Base-by-base conservation (phyloP, 1,140 invertebrate species). In the Monochamus saltuarius region DNA sequence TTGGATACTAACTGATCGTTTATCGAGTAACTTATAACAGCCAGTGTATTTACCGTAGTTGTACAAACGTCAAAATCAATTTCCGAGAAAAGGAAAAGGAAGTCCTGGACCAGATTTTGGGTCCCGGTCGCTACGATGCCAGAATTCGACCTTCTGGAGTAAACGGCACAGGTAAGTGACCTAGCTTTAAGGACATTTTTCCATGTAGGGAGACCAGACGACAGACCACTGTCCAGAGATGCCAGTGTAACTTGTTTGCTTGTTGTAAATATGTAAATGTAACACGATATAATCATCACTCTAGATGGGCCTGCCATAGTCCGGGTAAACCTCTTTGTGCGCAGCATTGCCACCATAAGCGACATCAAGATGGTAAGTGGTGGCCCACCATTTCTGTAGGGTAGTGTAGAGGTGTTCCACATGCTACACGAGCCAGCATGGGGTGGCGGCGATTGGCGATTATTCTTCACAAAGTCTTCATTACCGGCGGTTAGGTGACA, bases 291-390 rank as follows among this genome's bases (percentile, higher is more conserved):
- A 51, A 65, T 72, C 75, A 72, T 74, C 71, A 77, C 82, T 85
- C 80, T 87, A 92, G 90, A 92, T 90, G 91, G 90, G 80, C 90
- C 92, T 77, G 90, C 91, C 76, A 87, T 93, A 84, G 91, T 94
- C 81, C 88, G 86, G 83, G 92, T 97, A 83, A 97, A 97, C 88
- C 88, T 95, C 82, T 95, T 94, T 87, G 91, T 97, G 77, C 85
- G 94, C 84, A 94, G 90, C 86, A 96, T 97, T 81, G 91, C 91
- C 75, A 95, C 94, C 79, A 96, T 97, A 84, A 95, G 94, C 88
- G 94, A 97, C 87, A 95, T 95, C 82, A 96, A 95, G 84, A 96
- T 96, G 94, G 92, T 94, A 91, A 93, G 91, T 90, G 79, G 68
- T 64, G 53, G 68, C 60, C 62, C 63, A 61, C 55, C 46, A 57